A percentile compares a stretch with the other conserved stretches of the same genome.
These are phyloP conservation scores for Phenganax stokvisi DNA, from an alignment of 92 coral and sea anemone genomes.

Conservation along the genomic window DNA sequence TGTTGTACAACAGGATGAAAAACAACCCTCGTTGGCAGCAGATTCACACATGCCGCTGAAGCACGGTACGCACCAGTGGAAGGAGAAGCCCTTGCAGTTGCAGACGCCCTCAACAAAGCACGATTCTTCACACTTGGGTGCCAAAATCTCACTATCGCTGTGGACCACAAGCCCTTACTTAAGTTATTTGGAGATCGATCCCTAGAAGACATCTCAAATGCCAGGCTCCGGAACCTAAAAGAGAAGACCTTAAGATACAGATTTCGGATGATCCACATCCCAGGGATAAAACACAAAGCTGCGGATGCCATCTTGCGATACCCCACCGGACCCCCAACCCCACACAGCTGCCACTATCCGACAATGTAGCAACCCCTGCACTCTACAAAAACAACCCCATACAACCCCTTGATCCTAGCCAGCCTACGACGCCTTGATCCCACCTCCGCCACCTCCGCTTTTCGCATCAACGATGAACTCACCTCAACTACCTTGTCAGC, in stretches of 20 bases:
- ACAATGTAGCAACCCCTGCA: not conserved
- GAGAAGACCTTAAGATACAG: too few species aligned
- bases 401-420: not conserved
- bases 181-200: slow-evolving; percentile 24
- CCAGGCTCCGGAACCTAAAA: too few species aligned
- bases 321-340: slow-evolving; percentile 7
- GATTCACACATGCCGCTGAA: slow-evolving; percentile 20
- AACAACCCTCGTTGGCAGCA: slow-evolving; percentile 2
- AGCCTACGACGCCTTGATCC: not conserved
- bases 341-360: not conserved
- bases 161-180: slow-evolving; percentile 33
- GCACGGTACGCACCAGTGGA: slow-evolving; percentile 26
- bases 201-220: slow-evolving; percentile 8
- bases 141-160: slow-evolving; percentile 9
- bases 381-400: not conserved
- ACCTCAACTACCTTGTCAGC: slow-evolving; percentile 5
- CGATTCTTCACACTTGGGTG: slow-evolving; percentile 22
- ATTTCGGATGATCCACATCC: too few species aligned
- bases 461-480: too few species aligned
- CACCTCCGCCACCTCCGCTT: not conserved
- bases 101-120: slow-evolving; percentile 27
- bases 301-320: not conserved
- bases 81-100: slow-evolving; percentile 34
- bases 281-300: not conserved
- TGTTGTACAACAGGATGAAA: slow-evolving; percentile 26